Conservation (phyloP, 2,113 vertebrate genomes). For the Ibidorhyncha struthersii region DNA sequence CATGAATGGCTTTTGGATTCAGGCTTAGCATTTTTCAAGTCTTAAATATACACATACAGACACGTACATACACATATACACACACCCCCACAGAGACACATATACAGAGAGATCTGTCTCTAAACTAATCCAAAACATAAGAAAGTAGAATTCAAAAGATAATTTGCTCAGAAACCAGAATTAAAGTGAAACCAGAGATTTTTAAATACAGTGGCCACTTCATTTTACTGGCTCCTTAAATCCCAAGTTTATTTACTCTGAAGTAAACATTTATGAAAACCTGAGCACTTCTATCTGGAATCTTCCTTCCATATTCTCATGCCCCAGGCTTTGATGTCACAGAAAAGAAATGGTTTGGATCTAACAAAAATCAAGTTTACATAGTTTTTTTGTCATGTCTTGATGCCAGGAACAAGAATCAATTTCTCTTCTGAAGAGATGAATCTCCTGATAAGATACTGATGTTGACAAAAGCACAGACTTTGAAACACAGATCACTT, state of each 20-base stretch:
- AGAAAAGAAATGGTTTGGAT: background rate
- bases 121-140: slow-evolving; percentile 6
- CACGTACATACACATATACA: slow-evolving; percentile 15
- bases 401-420: slow-evolving; percentile 4
- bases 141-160: background rate
- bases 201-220: background rate
- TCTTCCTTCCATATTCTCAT: background rate
- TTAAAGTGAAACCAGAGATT: background rate
- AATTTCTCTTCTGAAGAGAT: background rate
- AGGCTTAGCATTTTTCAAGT: background rate
- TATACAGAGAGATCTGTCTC: slow-evolving; percentile 13
- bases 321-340: background rate
- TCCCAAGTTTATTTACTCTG: background rate
- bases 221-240: background rate
- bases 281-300: background rate
- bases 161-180: background rate
- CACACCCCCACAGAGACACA: slow-evolving; percentile 26
- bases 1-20: background rate
- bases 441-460: background rate
- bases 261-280: background rate
- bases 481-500: background rate
- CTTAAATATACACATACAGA: slow-evolving; percentile 30
- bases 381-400: background rate
- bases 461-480: background rate
- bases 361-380: background rate